phyloP scores from a whole-genome alignment of 2,888 invertebrate genomes.

The Aspidiotus destructor region DNA sequence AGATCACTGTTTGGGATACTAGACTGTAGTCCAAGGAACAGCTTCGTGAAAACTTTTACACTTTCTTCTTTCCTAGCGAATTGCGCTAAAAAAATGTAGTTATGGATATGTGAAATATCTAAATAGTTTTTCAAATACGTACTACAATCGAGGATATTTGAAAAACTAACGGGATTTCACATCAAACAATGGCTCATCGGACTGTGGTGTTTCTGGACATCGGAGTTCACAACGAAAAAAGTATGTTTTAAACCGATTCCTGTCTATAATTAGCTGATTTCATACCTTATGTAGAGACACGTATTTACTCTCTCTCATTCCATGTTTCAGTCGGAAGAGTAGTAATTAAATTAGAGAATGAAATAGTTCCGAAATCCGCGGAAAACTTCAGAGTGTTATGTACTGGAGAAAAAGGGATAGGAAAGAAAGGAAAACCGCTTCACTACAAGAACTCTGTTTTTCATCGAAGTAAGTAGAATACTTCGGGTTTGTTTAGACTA shows the following conservation, averaged over 20 bases:
- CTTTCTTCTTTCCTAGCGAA: too few relatives aligned
- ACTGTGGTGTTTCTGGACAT: conserved; percentile 60
- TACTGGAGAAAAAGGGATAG: conserved; percentile 78
- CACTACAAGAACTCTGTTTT: conserved; percentile 76
- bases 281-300: neutral
- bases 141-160: too few relatives aligned
- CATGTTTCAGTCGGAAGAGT: conserved; percentile 61
- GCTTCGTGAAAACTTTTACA: too few relatives aligned
- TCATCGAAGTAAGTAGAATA: conserved; percentile 54
- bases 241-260: conserved; percentile 43
- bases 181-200: too few relatives aligned
- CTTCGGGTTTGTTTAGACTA: neutral
- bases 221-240: conserved; percentile 55
- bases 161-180: too few relatives aligned
- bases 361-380: conserved; percentile 74
- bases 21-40: too few relatives aligned
- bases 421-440: conserved; percentile 58
- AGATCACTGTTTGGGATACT: too few relatives aligned
- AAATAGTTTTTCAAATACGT: too few relatives aligned
- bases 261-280: too few relatives aligned
- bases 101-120: too few relatives aligned
- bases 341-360: conserved; percentile 73
- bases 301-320: conserved; percentile 9
- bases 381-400: conserved; percentile 89
- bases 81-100: too few relatives aligned